Evolutionary conservation across 2,113 vertebrate species (phyloP).

Genomic region (Lepus europaeus): DNA sequence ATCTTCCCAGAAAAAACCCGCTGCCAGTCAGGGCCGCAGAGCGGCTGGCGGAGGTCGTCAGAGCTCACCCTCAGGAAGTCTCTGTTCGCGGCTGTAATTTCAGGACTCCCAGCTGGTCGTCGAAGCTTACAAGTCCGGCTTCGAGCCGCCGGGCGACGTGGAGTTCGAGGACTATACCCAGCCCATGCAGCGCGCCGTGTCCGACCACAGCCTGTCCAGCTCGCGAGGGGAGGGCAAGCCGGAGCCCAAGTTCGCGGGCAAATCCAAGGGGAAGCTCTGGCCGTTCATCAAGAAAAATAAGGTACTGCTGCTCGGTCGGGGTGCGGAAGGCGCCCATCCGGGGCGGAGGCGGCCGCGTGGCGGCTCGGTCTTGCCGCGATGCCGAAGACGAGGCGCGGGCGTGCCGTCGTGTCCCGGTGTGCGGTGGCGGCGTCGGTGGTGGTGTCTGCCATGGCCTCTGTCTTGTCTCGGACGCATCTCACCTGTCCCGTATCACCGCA

Average conservation of each 20-base stretch:
- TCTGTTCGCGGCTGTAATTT: constrained; percentile 50
- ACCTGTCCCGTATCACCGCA: constrained; percentile 73
- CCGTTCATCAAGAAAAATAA: constrained; percentile 99
- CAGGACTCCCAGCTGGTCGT: constrained; percentile 97
- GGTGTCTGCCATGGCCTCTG: constrained; percentile 86
- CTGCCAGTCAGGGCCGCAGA: neutral
- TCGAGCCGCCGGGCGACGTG: constrained; percentile 96
- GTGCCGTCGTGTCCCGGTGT: too few species aligned
- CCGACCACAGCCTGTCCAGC: constrained; percentile 95
- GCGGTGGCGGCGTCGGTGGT: constrained; percentile 26
- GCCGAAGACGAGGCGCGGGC: too few species aligned
- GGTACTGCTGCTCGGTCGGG: constrained; percentile 88
- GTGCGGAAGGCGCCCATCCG: neutral
- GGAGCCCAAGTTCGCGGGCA: constrained; percentile 89
- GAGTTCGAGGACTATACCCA: constrained; percentile 99
- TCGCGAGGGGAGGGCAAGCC: constrained; percentile 90
- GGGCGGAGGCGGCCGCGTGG: neutral
- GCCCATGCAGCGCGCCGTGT: constrained; percentile 95
- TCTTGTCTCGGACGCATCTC: constrained; percentile 61
- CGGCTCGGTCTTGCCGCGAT: too few species aligned
- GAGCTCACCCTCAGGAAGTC: too few species aligned
- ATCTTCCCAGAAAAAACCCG: neutral
- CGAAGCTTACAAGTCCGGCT: constrained; percentile 97
- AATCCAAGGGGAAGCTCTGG: constrained; percentile 97
- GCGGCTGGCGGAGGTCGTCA: too few species aligned